Evolutionary conservation across 2,113 vertebrate genomes (phyloP).

Genomic region (Myrmophylax atrothorax): DNA sequence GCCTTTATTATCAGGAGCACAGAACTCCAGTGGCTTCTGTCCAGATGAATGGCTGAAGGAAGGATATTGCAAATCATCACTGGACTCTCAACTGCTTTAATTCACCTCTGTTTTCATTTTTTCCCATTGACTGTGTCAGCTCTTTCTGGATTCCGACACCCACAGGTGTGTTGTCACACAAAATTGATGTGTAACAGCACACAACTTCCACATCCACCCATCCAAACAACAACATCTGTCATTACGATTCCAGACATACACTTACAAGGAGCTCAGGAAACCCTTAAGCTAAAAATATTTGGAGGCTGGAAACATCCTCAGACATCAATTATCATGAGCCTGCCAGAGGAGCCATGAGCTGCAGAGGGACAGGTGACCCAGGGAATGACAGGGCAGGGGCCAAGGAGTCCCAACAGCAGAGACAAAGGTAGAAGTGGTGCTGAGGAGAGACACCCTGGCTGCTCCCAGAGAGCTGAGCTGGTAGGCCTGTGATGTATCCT

Average conservation of each 20-base stretch:
- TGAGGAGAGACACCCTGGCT: neutral
- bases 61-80: neutral
- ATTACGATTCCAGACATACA: neutral
- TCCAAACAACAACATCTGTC: neutral
- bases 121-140: neutral
- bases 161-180: neutral
- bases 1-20: neutral
- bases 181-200: neutral
- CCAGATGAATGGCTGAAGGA: neutral
- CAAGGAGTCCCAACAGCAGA: neutral
- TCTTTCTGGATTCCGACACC: neutral
- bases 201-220: neutral
- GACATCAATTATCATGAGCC: neutral
- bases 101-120: neutral
- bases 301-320: neutral
- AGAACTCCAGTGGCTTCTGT: neutral
- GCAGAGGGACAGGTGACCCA: neutral
- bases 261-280: neutral
- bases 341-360: neutral
- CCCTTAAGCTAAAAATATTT: neutral
- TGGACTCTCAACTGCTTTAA: neutral
- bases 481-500: accelerated
- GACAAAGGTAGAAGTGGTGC: neutral
- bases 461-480: neutral
- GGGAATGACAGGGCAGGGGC: neutral